Percentiles rank a stretch among this genome's conserved stretches.
These are phyloP conservation scores for Proctacanthus coquilletti DNA, from an alignment of 1,140 invertebrate genomes.

Conservation along the genomic window DNA sequence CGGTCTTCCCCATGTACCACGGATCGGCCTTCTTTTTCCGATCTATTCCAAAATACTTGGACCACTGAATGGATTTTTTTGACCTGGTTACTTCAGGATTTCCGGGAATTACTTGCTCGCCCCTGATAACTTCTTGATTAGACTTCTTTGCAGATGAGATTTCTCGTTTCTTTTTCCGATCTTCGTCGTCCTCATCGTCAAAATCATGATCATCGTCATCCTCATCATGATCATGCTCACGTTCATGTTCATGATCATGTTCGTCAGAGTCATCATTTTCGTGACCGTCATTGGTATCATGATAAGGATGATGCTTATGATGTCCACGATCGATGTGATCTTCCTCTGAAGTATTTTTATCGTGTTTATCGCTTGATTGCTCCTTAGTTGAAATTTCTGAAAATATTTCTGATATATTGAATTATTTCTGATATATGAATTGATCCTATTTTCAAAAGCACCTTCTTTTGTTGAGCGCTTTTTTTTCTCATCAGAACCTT, in stretches of 20 bases:
- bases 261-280: slow-evolving; percentile 20
- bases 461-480: slow-evolving; percentile 34
- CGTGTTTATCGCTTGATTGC: slow-evolving; percentile 10
- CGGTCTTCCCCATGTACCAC: slow-evolving; percentile 31
- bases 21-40: slow-evolving; percentile 45
- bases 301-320: slow-evolving; percentile 17
- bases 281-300: slow-evolving; percentile 9
- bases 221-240: slow-evolving; percentile 32
- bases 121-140: slow-evolving; percentile 34
- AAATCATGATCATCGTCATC: slow-evolving; percentile 31
- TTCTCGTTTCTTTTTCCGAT: slow-evolving; percentile 24
- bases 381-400: too few species aligned
- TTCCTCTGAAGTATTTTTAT: slow-evolving; percentile 7
- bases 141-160: slow-evolving; percentile 3
- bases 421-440: too few species aligned
- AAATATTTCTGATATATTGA: too few species aligned
- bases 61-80: slow-evolving; percentile 73
- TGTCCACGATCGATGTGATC: slow-evolving; percentile 15
- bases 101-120: slow-evolving; percentile 30
- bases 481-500: slow-evolving; percentile 32
- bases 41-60: slow-evolving; percentile 69
- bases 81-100: slow-evolving; percentile 18
- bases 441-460: too few species aligned
- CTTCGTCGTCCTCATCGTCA: slow-evolving; percentile 30
- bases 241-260: slow-evolving; percentile 35